Percentiles rank a stretch among this genome's conserved stretches.
These are phyloP conservation scores for Poeciliopsis infans DNA, from an alignment of 2,797 vertebrate genomes.

Conservation along the genomic window DNA sequence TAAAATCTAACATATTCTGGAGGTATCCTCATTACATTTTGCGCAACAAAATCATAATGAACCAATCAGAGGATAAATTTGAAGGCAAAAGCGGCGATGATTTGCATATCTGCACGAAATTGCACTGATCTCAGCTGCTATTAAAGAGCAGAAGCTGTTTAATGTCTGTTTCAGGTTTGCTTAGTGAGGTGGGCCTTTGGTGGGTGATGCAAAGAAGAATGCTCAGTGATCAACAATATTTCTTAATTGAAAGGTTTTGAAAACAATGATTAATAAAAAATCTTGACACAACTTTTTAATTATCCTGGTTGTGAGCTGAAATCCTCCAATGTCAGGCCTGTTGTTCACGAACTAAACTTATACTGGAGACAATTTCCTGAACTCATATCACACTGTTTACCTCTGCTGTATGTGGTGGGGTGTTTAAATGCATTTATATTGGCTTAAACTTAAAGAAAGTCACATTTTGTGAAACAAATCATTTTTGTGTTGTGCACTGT, in stretches of 20 bases:
- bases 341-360: neutral
- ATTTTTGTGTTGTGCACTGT: neutral
- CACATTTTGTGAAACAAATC: neutral
- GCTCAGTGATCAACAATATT: neutral
- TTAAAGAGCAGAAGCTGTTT: conserved; percentile 8
- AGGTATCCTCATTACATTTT: neutral
- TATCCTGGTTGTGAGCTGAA: neutral
- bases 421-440: neutral
- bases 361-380: neutral
- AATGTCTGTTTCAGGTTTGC: conserved; percentile 28
- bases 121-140: neutral
- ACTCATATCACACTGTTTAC: neutral
- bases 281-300: neutral
- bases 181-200: conserved; percentile 37
- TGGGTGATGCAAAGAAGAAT: conserved; percentile 39
- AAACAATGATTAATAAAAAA: too few species aligned
- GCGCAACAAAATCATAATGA: neutral
- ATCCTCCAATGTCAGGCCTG: neutral
- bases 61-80: neutral
- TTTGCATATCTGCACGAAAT: conserved; percentile 4
- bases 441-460: neutral
- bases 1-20: neutral
- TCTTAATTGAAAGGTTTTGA: neutral
- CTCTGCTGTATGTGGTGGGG: neutral
- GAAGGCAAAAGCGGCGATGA: neutral